Evolutionary conservation across 2,113 vertebrate species (phyloP), one percentile per base, ranked within the genome.

Genomic region (Dolichotis patagonum): DNA sequence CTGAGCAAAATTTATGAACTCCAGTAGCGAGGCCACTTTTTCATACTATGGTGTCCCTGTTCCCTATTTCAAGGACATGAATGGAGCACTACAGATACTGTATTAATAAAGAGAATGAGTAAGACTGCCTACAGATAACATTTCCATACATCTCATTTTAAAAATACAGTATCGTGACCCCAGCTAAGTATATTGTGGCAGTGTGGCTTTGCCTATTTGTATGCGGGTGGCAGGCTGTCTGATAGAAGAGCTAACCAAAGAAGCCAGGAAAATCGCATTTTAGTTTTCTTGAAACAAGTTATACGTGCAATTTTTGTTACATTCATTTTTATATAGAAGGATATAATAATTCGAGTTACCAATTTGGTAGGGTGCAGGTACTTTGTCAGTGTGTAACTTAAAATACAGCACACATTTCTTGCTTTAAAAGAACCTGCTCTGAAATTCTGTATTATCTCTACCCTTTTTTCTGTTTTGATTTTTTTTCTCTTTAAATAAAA

Each of bases 1-100:
- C 98, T 98, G 98, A 98, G 97, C 98, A 98, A 98, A 99, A 99
- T 99, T 99, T 99, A 99, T 99, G 98, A 99, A 99, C 99, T 99
- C 98, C 97, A 98, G 98, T 98, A 98, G 98, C 98, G 98, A 98
- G 98, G 97, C 98, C 98, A 98, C 98, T 98, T 99, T 98, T 98
- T 99, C 98, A 98, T 97, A 96, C 90, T 82, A 85, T 98, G 82
- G 88, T 98, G 99, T 99, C 99, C 98, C 98, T 98, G 97, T 98
- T 98, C 97, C 91, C 56, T 92, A 49, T 98, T 98, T 99, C 99
- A 99, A 99, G 99, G 99, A 99, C 99, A 98, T 98, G 98, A 69
- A 49, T 98, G 98, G 96, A 98, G 97, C 98, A 98, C 98, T 93
- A 97, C 97, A 98, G 98, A 98, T 98, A 98, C 80, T 98, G 98